Evolutionary conservation across 1,140 invertebrate species (phyloP).

Genomic region (Hyphantria cunea): DNA sequence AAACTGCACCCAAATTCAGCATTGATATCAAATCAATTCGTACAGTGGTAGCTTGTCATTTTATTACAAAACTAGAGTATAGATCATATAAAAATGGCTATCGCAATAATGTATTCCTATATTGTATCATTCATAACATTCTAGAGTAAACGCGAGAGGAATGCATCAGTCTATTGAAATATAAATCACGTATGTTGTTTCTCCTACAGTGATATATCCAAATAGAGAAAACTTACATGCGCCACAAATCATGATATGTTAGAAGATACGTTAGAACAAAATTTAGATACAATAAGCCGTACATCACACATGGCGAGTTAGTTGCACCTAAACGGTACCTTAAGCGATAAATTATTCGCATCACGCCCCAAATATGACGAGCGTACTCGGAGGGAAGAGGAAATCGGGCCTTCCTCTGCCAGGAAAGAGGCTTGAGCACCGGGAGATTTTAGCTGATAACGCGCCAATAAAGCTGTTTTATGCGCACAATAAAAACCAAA

Average conservation of each 20-base stretch:
- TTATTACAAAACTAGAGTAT: too few relatives aligned
- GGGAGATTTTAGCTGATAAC: conserved; percentile 9
- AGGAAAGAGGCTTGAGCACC: background rate
- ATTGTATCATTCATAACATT: too few relatives aligned
- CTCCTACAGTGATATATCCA: conserved; percentile 1
- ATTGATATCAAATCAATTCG: too few relatives aligned
- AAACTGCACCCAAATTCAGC: too few relatives aligned
- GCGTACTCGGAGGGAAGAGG: background rate
- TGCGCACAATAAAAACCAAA: conserved; percentile 19
- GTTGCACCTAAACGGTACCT: conserved; percentile 3
- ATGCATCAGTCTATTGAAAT: too few relatives aligned
- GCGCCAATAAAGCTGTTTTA: conserved; percentile 20
- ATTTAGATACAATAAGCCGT: background rate
- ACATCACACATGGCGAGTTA: background rate
- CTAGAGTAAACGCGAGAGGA: too few relatives aligned
- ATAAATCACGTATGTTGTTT: too few relatives aligned
- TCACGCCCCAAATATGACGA: conserved; percentile 14
- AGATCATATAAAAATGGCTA: too few relatives aligned
- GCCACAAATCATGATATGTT: background rate
- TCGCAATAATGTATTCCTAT: too few relatives aligned
- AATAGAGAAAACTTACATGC: background rate
- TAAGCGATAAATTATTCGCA: conserved; percentile 24
- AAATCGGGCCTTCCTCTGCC: background rate
- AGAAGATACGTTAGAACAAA: background rate
- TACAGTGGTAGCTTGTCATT: too few relatives aligned